These are phyloP conservation scores for Chrysina gloriosa DNA, from an alignment of 2,888 invertebrate genomes.

Conservation along the genomic window DNA sequence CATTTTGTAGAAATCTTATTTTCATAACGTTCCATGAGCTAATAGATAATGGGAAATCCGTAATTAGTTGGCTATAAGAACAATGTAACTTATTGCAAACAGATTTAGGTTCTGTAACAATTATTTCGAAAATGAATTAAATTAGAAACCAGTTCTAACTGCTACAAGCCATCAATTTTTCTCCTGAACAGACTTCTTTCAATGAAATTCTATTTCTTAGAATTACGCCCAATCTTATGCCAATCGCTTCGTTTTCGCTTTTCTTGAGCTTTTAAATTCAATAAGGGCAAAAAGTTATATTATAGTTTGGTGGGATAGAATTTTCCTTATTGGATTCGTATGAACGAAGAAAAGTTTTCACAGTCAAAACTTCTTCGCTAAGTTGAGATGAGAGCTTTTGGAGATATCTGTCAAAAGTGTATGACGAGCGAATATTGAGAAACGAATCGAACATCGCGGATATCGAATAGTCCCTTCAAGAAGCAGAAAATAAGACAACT, in stretches of 20 bases:
- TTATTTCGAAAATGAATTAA: too few relatives aligned
- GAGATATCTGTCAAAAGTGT: constrained; percentile 11
- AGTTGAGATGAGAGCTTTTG: background rate
- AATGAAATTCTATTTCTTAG: background rate
- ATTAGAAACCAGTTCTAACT: too few relatives aligned
- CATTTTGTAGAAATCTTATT: too few relatives aligned
- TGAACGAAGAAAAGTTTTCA: constrained; percentile 3
- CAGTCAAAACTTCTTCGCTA: constrained; percentile 14
- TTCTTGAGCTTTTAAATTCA: constrained; percentile 9
- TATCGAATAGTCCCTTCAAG: background rate
- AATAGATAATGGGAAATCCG: too few relatives aligned
- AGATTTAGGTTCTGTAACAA: too few relatives aligned
- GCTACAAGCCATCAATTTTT: background rate
- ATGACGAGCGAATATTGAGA: background rate
- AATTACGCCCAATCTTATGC: background rate
- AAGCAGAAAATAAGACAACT: background rate
- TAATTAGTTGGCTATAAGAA: too few relatives aligned
- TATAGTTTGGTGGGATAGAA: constrained; percentile 17
- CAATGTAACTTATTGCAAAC: too few relatives aligned
- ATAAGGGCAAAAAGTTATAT: constrained; percentile 32
- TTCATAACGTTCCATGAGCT: too few relatives aligned
- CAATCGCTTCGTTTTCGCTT: background rate
- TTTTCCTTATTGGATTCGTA: constrained; percentile 15
- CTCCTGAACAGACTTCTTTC: background rate
- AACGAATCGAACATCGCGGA: background rate